A percentile compares a stretch with the other conserved stretches of the same genome.
Evolutionary conservation across 2,797 vertebrate genomes (phyloP).

Genomic region (Enteromius argenteus): DNA sequence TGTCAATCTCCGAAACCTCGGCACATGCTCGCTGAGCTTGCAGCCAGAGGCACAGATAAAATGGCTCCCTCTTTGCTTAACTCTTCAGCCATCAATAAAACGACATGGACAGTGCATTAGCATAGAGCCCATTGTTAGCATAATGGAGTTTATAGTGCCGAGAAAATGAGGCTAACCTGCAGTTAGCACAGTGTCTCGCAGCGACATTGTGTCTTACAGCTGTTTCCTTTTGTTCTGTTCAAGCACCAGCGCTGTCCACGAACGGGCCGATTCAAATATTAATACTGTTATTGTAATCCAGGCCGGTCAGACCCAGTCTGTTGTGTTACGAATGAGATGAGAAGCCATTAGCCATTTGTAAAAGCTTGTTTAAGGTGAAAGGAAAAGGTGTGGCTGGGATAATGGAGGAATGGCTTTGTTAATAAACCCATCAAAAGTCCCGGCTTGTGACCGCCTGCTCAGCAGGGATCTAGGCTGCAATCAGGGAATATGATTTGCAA

Average conservation of each 20-base stretch:
- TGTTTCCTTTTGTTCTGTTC: conserved; percentile 30
- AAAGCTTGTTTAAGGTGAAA: conserved; percentile 40
- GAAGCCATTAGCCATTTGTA: conserved; percentile 14
- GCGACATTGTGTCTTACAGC: conserved; percentile 21
- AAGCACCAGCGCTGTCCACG: background rate
- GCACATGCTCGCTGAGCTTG: conserved; percentile 42
- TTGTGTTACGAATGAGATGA: conserved; percentile 14
- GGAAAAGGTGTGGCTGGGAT: conserved; percentile 62
- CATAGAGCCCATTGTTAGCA: conserved; percentile 37
- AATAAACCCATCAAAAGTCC: conserved; percentile 74
- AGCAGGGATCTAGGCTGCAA: background rate
- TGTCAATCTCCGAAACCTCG: conserved; percentile 30
- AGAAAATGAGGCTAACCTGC: conserved; percentile 36
- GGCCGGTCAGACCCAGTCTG: background rate
- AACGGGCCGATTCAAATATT: conserved; percentile 62
- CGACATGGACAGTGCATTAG: conserved; percentile 34
- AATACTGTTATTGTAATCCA: conserved; percentile 68
- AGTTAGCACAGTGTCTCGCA: conserved; percentile 15
- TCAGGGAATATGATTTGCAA: conserved; percentile 59
- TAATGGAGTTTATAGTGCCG: conserved; percentile 25
- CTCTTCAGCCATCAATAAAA: conserved; percentile 39
- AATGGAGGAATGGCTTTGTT: conserved; percentile 67
- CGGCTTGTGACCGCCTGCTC: conserved; percentile 53
- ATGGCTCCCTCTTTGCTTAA: conserved; percentile 34
- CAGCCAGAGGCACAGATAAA: conserved; percentile 22